Base-by-base conservation (phyloP, 2,888 invertebrate genomes). In the Ormyrus nitidulus region DNA sequence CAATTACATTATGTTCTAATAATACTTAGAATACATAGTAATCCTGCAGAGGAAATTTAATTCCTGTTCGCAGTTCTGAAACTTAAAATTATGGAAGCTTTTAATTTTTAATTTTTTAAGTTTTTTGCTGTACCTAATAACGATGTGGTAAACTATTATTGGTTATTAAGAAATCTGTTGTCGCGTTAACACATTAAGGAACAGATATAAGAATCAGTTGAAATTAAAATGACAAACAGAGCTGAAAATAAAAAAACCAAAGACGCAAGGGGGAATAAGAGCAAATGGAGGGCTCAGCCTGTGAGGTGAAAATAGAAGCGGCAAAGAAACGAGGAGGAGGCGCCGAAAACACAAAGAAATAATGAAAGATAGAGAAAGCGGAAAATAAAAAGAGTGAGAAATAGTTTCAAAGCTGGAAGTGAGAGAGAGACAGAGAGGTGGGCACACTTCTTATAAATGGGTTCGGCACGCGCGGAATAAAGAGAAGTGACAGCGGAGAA, bases 191-290 rank as follows among this genome's bases (percentile, higher is more conserved):
- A 19, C 19, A 19, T 19, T 19, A 19, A 19, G 19, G 19, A 19
- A 19, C 19, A 19, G 19, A 19, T 19, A 19, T 19, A 8, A 34
- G 44, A 19, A 59, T 19, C 10, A 59, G 34, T 7, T 4, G 34
- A 34, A 71, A 61, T 61, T 70, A 49, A n/a, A 44, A 71, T 61
- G 71, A 71, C 61, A 71, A 34, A 51, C 61, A n/a, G 44, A 51
- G 61, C 61, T 51, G 51, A 61, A 61, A 71, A 71, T 71, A 66
- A 51, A 66, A 71, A 58, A 19, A 19, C 19, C 19, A 19, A 19
- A 19, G 19, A 1, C 19, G 11, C 6, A 4, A 34, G 10, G n/a
- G 11, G 10, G n/a, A 53, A 10, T 11, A 53, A 19, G 7, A 13
- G 8, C 8, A 13, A 8, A 13, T 19, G 19, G 19, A 19, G 19